A percentile compares a stretch with the other conserved stretches of the same genome.
phyloP scores from a whole-genome alignment of 2,113 vertebrate genomes.

The Pelobates fuscus region DNA sequence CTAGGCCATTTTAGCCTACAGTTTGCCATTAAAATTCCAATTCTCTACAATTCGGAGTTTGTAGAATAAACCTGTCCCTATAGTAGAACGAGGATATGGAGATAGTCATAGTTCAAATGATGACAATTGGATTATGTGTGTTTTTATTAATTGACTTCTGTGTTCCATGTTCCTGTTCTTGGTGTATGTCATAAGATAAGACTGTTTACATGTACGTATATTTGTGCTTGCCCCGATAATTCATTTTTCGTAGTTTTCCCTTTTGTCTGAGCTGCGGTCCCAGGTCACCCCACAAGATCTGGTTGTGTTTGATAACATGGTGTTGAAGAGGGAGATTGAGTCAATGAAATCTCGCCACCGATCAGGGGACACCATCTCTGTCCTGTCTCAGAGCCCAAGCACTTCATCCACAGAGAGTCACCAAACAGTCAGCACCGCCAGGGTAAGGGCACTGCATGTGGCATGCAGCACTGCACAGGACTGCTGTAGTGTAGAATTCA shows the following conservation, averaged over 20 bases:
- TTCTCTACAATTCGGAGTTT: too few relatives aligned
- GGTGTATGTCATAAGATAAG: neutral
- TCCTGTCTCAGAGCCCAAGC: constrained; percentile 87
- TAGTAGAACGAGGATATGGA: too few relatives aligned
- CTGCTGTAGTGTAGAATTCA: too few relatives aligned
- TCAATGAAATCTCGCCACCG: constrained; percentile 90
- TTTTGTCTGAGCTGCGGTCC: constrained; percentile 88
- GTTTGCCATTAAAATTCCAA: too few relatives aligned
- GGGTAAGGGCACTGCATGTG: constrained; percentile 71
- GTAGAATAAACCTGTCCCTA: too few relatives aligned
- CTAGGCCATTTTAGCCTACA: too few relatives aligned
- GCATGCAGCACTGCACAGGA: neutral
- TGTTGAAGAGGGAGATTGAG: constrained; percentile 90
- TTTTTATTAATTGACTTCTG: neutral
- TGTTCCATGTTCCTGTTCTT: neutral
- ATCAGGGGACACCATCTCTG: constrained; percentile 77
- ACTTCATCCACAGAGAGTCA: constrained; percentile 88
- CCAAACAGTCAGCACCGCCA: constrained; percentile 89
- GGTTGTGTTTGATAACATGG: constrained; percentile 87
- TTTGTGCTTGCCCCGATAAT: neutral
- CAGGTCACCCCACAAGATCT: constrained; percentile 87
- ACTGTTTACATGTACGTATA: neutral
- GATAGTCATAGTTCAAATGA: too few relatives aligned
- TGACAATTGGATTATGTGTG: too few relatives aligned
- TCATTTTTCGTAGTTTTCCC: constrained; percentile 77